These are phyloP conservation scores for Hozukius guyotensis DNA, from an alignment of 2,797 vertebrate genomes.

Conservation along the genomic window DNA sequence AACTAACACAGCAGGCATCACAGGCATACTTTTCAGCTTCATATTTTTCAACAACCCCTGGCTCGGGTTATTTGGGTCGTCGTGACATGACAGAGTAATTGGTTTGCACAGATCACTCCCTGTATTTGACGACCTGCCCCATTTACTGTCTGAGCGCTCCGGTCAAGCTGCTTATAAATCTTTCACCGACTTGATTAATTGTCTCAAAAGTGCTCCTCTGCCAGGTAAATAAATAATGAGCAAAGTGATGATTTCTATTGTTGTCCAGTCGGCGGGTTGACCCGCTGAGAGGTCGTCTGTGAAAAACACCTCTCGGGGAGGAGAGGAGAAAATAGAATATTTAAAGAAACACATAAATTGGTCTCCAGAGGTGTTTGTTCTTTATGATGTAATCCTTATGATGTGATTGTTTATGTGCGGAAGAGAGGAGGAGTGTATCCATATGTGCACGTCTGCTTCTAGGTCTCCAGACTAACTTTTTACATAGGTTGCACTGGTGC, in stretches of 20 bases:
- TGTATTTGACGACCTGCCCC: constrained; percentile 75
- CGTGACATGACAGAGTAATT: constrained; percentile 77
- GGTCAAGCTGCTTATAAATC: constrained; percentile 81
- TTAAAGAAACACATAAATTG: constrained; percentile 47
- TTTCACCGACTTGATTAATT: constrained; percentile 81
- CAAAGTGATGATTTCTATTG: constrained; percentile 75
- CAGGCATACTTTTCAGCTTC: constrained; percentile 56
- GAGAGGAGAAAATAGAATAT: constrained; percentile 48
- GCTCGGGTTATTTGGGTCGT: constrained; percentile 70
- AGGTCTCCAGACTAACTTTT: too few species aligned
- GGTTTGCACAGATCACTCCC: constrained; percentile 74
- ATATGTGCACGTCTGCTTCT: background rate
- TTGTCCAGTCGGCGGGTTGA: constrained; percentile 71
- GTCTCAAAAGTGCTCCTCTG: constrained; percentile 75
- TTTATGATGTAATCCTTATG: constrained; percentile 1
- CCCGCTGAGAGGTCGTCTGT: constrained; percentile 55
- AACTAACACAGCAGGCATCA: constrained; percentile 29
- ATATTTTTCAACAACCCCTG: constrained; percentile 62
- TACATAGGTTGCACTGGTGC: too few species aligned
- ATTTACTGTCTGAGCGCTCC: constrained; percentile 72
- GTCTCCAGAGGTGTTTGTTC: constrained; percentile 15
- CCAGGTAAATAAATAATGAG: constrained; percentile 83
- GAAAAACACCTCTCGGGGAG: constrained; percentile 37
- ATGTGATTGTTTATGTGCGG: constrained; percentile 10
- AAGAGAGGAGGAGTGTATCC: background rate